Evolutionary conservation across 2,113 vertebrate genomes (phyloP), one percentile per base, ranked within the genome.

Genomic region (Centropus bengalensis): DNA sequence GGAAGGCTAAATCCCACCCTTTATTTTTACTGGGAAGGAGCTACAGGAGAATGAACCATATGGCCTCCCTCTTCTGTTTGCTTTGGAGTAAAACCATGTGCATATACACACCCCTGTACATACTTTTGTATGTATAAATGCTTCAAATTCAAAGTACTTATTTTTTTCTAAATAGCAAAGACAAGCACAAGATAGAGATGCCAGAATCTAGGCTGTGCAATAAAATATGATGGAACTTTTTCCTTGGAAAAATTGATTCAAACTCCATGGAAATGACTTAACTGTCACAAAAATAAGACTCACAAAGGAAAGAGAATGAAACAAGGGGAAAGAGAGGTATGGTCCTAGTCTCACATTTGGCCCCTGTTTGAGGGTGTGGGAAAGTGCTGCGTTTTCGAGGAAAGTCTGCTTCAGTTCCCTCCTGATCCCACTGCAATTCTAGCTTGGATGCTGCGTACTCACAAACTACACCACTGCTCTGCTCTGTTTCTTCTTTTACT

Each of bases 1-100:
- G 68, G 76, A 90, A 91, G 81, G 62, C 66, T 75, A 64, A 83
- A 91, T 88, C 88, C 73, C 59, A 90, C 64, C 82, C 82, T 93
- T 90, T 21, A 21, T 75, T 91, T 88, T 68, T 33, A 8, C 52
- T 60, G 9, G 8, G 49, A 10, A 40, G 81, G 68, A 86, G 36
- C 89, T 92, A 14, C 49, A 68, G 76, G 23, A 84, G 59, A 47
- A 66, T 18, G 59, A 88, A 28, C 33, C 44, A 45, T 23, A 21
- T 77, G 76, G 77, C 56, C 10, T 83, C 16, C 22, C 30, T 81
- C 17, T 79, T 92, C 45, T 95, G 52, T 91, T 96, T 91, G 58
- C 66, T 79, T 95, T 96, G 93, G 90, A 95, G 77, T 60, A 81
- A 88, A 86, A 27, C 40, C 44, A 22, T 71, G 18, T 58, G 30